phyloP scores from a whole-genome alignment of 2,113 vertebrate genomes.

The Grus americana region DNA sequence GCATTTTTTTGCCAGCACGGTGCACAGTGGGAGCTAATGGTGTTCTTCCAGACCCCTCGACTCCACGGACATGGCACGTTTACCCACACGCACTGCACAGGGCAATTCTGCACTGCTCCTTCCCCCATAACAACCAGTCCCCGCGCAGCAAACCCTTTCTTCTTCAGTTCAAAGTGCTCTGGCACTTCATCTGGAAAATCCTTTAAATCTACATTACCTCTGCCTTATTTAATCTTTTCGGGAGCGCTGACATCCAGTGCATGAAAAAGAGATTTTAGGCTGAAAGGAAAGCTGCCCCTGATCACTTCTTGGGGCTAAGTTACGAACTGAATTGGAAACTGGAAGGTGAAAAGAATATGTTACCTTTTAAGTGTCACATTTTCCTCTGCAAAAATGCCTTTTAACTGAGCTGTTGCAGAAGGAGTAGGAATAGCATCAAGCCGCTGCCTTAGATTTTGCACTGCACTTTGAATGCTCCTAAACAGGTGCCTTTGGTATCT shows the following conservation, averaged over 20 bases:
- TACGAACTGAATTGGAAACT: conserved; percentile 53
- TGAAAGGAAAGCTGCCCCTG: conserved; percentile 48
- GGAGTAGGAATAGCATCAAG: neutral
- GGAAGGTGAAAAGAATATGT: conserved; percentile 57
- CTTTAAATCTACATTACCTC: conserved; percentile 75
- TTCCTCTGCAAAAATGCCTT: conserved; percentile 31
- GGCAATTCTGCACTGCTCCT: neutral
- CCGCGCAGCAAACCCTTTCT: conserved; percentile 55
- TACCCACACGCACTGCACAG: neutral
- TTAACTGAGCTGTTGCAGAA: conserved; percentile 22
- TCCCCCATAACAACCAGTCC: neutral
- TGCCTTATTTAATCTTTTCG: conserved; percentile 75
- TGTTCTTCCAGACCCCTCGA: neutral
- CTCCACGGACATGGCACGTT: neutral
- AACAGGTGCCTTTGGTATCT: neutral
- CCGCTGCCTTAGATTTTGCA: neutral
- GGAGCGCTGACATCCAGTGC: conserved; percentile 65
- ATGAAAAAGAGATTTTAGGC: conserved; percentile 70
- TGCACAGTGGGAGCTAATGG: neutral
- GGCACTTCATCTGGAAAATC: conserved; percentile 73
- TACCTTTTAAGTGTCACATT: conserved; percentile 54
- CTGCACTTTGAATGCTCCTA: neutral
- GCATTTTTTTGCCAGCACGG: fast-evolving
- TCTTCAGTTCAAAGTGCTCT: conserved; percentile 70
- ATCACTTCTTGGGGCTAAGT: conserved; percentile 46